Evolutionary conservation across 2,113 vertebrate species (phyloP).

Genomic region (Telmatochromis sp.): DNA sequence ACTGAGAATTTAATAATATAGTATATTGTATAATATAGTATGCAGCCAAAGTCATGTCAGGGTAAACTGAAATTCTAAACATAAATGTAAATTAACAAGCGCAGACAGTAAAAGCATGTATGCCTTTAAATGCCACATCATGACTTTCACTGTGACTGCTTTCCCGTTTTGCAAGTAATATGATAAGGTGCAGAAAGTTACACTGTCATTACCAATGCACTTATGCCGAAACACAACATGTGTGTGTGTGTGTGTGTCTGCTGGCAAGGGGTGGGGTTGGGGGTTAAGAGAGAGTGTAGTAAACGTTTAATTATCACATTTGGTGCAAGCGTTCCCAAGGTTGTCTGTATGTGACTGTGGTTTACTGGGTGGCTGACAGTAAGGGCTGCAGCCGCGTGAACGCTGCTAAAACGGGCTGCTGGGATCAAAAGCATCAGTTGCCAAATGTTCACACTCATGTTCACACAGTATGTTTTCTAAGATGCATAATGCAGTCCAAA

Average conservation of each 20-base stretch:
- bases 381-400: background rate
- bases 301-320: conserved; percentile 60
- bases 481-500: background rate
- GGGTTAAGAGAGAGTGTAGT: background rate
- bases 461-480: background rate
- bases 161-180: conserved; percentile 26
- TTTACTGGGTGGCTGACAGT: conserved; percentile 5
- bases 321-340: conserved; percentile 32
- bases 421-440: background rate
- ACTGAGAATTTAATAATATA: background rate
- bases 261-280: background rate
- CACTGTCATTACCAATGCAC: conserved; percentile 38
- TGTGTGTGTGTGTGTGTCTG: background rate
- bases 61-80: background rate
- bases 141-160: background rate
- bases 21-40: background rate
- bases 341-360: conserved; percentile 9
- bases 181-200: conserved; percentile 17
- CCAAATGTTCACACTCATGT: background rate
- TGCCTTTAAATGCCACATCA: conserved; percentile 5
- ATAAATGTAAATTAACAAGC: background rate
- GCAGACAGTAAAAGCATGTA: background rate
- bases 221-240: background rate
- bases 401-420: background rate
- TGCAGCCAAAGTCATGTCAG: background rate